These are phyloP conservation scores for Coelopa pilipes DNA, from an alignment of 2,888 invertebrate species.

Conservation along the genomic window DNA sequence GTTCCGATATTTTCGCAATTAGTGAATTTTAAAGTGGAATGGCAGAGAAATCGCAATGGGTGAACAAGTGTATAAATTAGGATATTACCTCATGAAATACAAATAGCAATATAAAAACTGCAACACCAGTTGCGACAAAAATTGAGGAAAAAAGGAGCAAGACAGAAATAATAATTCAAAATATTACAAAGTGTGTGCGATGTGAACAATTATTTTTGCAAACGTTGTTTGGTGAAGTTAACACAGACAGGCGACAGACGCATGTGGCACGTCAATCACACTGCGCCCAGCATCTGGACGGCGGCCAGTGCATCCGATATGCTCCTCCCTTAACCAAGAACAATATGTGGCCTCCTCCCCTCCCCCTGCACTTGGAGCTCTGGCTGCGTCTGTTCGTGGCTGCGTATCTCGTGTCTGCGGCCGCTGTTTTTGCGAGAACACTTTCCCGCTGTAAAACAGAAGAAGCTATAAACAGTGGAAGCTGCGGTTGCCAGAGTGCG, in stretches of 20 bases:
- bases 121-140: constrained; percentile 19
- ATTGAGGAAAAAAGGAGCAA: background rate
- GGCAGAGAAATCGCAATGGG: too few relatives aligned
- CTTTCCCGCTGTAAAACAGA: too few relatives aligned
- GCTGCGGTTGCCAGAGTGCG: too few relatives aligned
- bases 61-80: constrained; percentile 26
- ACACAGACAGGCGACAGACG: constrained; percentile 29
- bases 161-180: constrained; percentile 20
- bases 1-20: constrained; percentile 22
- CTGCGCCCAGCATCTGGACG: constrained; percentile 15
- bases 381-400: background rate
- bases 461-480: too few relatives aligned
- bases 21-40: background rate
- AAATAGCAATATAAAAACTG: background rate
- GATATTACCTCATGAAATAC: constrained; percentile 28
- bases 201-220: constrained; percentile 33
- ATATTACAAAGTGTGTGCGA: constrained; percentile 24
- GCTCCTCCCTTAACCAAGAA: background rate
- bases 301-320: constrained; percentile 7
- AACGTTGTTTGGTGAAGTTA: constrained; percentile 1
- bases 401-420: constrained; percentile 4
- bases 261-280: constrained; percentile 35
- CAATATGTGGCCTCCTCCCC: background rate
- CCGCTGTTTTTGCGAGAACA: constrained; percentile 12
- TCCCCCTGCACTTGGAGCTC: background rate